phyloP scores from a whole-genome alignment of 2,113 vertebrate species.

The Alexandromys fortis region DNA sequence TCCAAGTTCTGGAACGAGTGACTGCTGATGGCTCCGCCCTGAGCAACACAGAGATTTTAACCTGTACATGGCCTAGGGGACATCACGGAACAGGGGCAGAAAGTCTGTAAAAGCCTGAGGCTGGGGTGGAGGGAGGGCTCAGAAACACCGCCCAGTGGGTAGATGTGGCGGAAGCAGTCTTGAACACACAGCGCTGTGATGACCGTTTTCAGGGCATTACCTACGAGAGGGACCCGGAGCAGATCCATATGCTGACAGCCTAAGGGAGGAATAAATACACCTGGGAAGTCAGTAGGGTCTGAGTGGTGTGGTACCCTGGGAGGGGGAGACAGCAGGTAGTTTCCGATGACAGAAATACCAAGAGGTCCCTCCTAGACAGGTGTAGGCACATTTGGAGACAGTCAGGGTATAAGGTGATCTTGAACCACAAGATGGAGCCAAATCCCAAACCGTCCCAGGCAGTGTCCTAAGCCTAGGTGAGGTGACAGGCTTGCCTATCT shows the following conservation, averaged over 20 bases:
- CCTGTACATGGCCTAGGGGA: not conserved
- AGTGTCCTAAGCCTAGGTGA: not conserved
- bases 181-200: not conserved
- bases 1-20: not conserved
- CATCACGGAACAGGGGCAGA: too few relatives aligned
- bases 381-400: not conserved
- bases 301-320: too few relatives aligned
- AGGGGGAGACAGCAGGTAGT: not conserved
- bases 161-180: too few relatives aligned
- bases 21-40: not conserved
- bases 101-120: too few relatives aligned
- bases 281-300: not conserved
- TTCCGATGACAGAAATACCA: too few relatives aligned
- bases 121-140: not conserved
- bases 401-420: not conserved
- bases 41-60: not conserved
- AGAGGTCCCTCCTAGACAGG: not conserved
- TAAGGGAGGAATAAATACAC: not conserved
- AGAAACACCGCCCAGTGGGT: too few relatives aligned
- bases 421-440: conserved; percentile 39
- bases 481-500: too few relatives aligned
- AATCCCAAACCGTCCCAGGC: not conserved
- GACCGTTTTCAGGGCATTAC: not conserved
- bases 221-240: not conserved
- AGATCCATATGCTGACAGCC: not conserved